Evolutionary conservation across 1,140 invertebrate genomes (phyloP), one percentile per base, ranked within the genome.

Genomic region (Thaumatotibia leucotreta): DNA sequence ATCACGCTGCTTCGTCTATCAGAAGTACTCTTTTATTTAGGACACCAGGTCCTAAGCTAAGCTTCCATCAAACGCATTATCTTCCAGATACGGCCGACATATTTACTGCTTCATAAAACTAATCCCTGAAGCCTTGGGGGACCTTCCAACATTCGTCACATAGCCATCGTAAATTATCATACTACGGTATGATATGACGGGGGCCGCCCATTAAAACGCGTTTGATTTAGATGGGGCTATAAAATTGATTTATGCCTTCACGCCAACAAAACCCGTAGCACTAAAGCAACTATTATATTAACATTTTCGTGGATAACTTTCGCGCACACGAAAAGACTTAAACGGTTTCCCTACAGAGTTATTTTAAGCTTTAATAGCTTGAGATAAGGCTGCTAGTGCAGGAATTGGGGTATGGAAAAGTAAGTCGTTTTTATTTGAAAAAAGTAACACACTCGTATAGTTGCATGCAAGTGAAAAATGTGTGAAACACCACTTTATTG

Each of bases 171-270:
- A 92, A 91, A 92, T 92, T 92, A 92, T 92, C 91, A 92, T 92
- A 92, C 89, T 89, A 76, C 74, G 88, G 83, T 83, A 91, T 92
- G 91, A 92, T 92, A 91, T 92, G 91, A 92, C 91, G 91, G 75
- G 89, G 88, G 88, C 82, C 89, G 82, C 86, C 91, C 91, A 92
- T 92, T 92, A 92, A 92, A 92, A 92, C 87, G 82, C 88, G 88
- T 91, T 91, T 92, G 91, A 92, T 92, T 92, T 92, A 92, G 91
- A 91, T 91, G 87, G 85, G 88, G 83, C 91, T 86, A 92, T 92
- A 92, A 92, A 92, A 91, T 91, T 92, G 89, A 92, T 92, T 92
- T 92, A 92, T 91, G 84, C 76, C 71, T 88, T 91, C 86, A 88
- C 87, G 86, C 86, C 83, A 89, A 91, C 88, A 88, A 91, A 90